Percentiles rank a stretch among this genome's conserved stretches.
Evolutionary conservation across 2,797 vertebrate species (phyloP).

Genomic region (Chrysocyon brachyurus): DNA sequence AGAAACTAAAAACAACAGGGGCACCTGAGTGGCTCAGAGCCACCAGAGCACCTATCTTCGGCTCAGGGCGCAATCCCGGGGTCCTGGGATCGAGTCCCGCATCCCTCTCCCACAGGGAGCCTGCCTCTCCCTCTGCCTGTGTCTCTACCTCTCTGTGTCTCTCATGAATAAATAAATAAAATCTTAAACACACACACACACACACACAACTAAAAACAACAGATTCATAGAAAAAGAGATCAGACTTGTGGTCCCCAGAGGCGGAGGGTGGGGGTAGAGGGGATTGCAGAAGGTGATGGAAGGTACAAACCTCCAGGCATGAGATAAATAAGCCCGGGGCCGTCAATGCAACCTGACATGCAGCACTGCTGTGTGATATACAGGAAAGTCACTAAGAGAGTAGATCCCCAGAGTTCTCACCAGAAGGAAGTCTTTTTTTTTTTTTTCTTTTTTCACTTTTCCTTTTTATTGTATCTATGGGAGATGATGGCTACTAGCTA

Average conservation of each 20-base stretch:
- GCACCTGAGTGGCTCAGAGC: no score
- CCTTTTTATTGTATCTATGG: not conserved
- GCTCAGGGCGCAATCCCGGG: no score
- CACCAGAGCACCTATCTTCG: no score
- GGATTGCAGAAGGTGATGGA: not conserved
- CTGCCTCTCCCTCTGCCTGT: no score
- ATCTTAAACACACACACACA: no score
- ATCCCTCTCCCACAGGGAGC: no score
- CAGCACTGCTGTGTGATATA: not conserved
- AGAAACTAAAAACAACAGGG: not conserved
- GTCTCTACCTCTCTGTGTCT: no score
- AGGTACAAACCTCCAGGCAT: not conserved
- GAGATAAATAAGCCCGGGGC: not conserved
- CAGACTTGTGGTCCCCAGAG: not conserved
- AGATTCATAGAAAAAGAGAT: not conserved
- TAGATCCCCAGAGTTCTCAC: not conserved
- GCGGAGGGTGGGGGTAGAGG: not conserved
- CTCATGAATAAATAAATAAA: no score
- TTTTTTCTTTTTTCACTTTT: not conserved
- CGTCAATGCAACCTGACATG: not conserved
- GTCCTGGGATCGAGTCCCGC: no score
- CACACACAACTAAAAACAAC: not conserved
- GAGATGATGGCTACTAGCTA: not conserved
- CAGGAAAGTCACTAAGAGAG: not conserved
- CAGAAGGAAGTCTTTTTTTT: not conserved